Conservation (phyloP, 1,140 invertebrate genomes). For the Holcopasites calliopsidis region DNA sequence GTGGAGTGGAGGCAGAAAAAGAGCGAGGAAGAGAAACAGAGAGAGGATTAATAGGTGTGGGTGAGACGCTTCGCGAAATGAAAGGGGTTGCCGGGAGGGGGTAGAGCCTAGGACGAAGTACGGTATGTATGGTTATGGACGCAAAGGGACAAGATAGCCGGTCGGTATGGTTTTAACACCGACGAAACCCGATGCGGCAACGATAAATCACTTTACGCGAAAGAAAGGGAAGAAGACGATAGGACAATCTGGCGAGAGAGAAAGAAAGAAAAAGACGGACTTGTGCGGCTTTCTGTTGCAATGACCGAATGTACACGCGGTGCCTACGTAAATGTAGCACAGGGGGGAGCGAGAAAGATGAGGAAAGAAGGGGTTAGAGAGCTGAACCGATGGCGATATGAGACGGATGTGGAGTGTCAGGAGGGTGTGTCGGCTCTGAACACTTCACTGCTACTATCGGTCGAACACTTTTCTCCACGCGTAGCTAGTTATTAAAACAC, state of each 20-base stretch:
- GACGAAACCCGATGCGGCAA: slow-evolving; percentile 39
- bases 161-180: slow-evolving; percentile 22
- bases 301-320: slow-evolving; percentile 31
- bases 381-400: slow-evolving; percentile 56
- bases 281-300: slow-evolving; percentile 40
- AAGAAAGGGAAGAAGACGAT: slow-evolving; percentile 28
- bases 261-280: slow-evolving; percentile 7
- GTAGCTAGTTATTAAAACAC: slow-evolving; percentile 47
- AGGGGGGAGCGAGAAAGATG: slow-evolving; percentile 29
- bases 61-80: slow-evolving; percentile 51
- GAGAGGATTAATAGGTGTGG: slow-evolving; percentile 43
- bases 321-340: slow-evolving; percentile 38
- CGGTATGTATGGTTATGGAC: slow-evolving; percentile 41
- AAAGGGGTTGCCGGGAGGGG: slow-evolving; percentile 45
- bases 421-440: slow-evolving; percentile 73
- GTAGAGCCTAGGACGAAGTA: slow-evolving; percentile 40
- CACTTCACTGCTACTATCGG: slow-evolving; percentile 47
- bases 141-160: slow-evolving; percentile 14
- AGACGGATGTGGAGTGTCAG: slow-evolving; percentile 70
- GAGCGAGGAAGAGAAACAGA: slow-evolving; percentile 32
- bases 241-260: slow-evolving; percentile 15
- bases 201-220: slow-evolving; percentile 52
- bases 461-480: slow-evolving; percentile 54
- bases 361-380: slow-evolving; percentile 44
- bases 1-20: slow-evolving; percentile 44